Conservation (phyloP, 2,113 vertebrate species). For the Seriola quinqueradiata region DNA sequence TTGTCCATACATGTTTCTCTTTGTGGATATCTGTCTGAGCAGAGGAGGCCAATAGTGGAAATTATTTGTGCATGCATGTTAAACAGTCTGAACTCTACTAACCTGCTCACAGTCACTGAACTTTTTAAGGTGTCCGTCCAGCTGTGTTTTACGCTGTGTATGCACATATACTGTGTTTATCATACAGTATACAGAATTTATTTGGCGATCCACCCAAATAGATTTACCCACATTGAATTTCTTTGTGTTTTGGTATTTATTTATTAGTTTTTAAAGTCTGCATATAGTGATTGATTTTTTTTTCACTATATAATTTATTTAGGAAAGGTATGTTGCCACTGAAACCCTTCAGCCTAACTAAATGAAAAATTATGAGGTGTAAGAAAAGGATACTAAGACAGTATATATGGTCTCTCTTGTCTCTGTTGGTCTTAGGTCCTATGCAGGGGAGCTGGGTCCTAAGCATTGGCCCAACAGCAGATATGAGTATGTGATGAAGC, state of each 20-base stretch:
- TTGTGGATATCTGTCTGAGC: slow-evolving; percentile 11
- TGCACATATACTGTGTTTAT: not conserved
- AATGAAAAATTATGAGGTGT: not conserved
- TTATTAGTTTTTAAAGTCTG: not conserved
- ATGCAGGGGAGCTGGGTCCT: slow-evolving; percentile 91
- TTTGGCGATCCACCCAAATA: not conserved
- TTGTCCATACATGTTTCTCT: not conserved
- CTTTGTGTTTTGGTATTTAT: not conserved
- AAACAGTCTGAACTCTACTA: not conserved
- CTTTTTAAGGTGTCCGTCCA: not conserved
- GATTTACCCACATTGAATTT: not conserved
- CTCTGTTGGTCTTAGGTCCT: slow-evolving; percentile 85
- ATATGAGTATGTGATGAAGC: slow-evolving; percentile 94
- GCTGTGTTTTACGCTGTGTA: not conserved
- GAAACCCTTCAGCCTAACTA: slow-evolving; percentile 3
- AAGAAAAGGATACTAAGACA: not conserved
- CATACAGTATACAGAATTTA: not conserved
- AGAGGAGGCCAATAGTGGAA: slow-evolving; percentile 21
- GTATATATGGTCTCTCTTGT: not conserved
- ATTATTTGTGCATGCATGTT: not conserved
- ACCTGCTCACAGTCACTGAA: not conserved
- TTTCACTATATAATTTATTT: not conserved
- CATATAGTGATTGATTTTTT: too few relatives aligned
- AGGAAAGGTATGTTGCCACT: not conserved
- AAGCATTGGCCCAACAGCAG: slow-evolving; percentile 95